Conservation (phyloP, 2,113 vertebrate genomes). For the Bubo bubo region DNA sequence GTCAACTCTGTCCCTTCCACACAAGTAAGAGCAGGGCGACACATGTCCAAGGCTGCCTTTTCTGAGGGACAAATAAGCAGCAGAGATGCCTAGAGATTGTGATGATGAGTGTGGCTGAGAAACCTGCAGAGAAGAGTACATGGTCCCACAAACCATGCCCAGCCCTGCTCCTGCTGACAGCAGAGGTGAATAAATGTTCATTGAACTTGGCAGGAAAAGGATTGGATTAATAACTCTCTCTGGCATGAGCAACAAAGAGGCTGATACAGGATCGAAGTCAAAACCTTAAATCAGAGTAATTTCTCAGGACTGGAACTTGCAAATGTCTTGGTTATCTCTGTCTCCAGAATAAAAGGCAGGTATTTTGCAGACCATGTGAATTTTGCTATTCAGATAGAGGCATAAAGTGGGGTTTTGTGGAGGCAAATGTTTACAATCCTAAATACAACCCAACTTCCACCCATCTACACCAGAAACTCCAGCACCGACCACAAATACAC, state of each 20-base stretch:
- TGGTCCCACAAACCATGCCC: background rate
- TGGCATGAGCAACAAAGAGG: background rate
- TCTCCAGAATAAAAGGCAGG: background rate
- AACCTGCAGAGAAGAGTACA: background rate
- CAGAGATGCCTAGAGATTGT: background rate
- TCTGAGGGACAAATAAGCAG: background rate
- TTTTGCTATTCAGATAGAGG: background rate
- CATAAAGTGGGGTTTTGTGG: background rate
- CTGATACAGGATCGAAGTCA: background rate
- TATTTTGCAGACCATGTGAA: background rate
- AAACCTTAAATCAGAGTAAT: constrained; percentile 14
- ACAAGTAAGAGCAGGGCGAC: background rate
- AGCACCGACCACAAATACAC: background rate
- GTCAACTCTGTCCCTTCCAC: background rate
- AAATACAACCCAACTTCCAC: background rate
- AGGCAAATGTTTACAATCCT: background rate
- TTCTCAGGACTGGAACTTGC: background rate
- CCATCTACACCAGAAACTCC: background rate
- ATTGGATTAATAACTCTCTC: background rate
- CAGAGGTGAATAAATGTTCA: background rate
- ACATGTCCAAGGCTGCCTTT: background rate
- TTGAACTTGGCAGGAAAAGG: background rate
- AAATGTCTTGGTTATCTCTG: background rate
- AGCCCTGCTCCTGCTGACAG: background rate
- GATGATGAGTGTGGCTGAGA: background rate